Percentiles rank a stretch among this genome's conserved stretches.
Evolutionary conservation across 2,113 vertebrate species (phyloP).

Genomic region (Entomyzon cyanotis): DNA sequence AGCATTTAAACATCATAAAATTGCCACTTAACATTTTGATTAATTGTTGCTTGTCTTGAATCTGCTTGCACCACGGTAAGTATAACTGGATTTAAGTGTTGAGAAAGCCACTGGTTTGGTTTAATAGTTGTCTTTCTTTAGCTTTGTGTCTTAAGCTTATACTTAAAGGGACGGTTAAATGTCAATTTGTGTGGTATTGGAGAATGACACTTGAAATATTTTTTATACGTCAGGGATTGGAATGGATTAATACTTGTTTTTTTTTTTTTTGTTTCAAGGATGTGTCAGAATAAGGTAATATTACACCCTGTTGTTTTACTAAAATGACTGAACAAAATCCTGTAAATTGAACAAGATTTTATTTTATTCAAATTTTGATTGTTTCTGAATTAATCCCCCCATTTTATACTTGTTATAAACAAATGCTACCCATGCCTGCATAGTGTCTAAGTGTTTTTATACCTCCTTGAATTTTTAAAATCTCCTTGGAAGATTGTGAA

Average conservation of each 20-base stretch:
- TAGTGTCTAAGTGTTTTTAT: not conserved
- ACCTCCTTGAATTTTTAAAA: not conserved
- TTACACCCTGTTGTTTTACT: not conserved
- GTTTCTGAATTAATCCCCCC: not conserved
- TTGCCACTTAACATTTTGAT: constrained; percentile 3
- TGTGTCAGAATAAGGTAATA: not conserved
- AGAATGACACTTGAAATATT: not conserved
- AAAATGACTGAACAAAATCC: not conserved
- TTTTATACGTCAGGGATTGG: not conserved
- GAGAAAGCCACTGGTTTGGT: not conserved
- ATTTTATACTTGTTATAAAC: not conserved
- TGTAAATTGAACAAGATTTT: not conserved
- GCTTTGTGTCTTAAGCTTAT: not conserved
- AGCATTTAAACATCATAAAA: constrained; percentile 27
- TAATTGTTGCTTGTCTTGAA: constrained; percentile 38
- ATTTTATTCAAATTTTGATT: not conserved
- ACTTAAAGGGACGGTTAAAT: not conserved
- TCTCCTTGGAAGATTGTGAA: not conserved
- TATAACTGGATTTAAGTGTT: not conserved
- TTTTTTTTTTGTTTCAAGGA: not conserved
- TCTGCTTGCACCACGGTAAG: not conserved
- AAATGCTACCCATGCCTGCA: not conserved
- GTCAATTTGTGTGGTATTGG: not conserved
- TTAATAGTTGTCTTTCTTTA: not conserved
- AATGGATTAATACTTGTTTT: not conserved